These are phyloP conservation scores for Orgyia antiqua DNA, from an alignment of 2,888 invertebrate genomes.

Conservation along the genomic window DNA sequence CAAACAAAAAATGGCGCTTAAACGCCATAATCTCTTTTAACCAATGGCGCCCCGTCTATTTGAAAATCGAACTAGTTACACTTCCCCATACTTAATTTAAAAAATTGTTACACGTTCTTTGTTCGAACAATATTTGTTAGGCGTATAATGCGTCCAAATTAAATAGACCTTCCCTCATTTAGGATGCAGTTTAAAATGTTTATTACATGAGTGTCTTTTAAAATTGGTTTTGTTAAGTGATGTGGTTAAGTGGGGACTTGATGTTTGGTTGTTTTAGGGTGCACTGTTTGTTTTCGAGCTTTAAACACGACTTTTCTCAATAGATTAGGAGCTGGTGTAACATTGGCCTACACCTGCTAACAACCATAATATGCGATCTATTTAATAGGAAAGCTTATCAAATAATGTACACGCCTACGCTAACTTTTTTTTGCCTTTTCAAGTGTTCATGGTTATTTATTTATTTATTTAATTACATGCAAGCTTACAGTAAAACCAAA, in stretches of 20 bases:
- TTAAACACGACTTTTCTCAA: conserved; percentile 60
- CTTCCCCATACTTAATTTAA: conserved; percentile 52
- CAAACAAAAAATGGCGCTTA: conserved; percentile 58
- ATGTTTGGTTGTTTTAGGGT: conserved; percentile 72
- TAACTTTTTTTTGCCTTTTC: too few species aligned
- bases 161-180: conserved; percentile 33
- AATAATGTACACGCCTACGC: too few species aligned
- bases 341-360: too few species aligned
- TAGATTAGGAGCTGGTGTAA: too few species aligned
- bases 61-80: conserved; percentile 55
- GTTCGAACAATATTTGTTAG: conserved; percentile 56
- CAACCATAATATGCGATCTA: too few species aligned
- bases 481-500: too few species aligned
- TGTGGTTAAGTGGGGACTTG: conserved; percentile 67
- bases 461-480: too few species aligned
- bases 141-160: conserved; percentile 49
- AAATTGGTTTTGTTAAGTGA: conserved; percentile 61
- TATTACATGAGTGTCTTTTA: conserved; percentile 35
- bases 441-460: too few species aligned
- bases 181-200: conserved; percentile 19
- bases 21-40: conserved; percentile 65
- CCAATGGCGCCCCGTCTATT: conserved; percentile 59
- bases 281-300: conserved; percentile 58
- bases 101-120: conserved; percentile 62
- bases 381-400: too few species aligned